Evolutionary conservation across 2,888 invertebrate genomes (phyloP).

Genomic region (Ceramica pisi): DNA sequence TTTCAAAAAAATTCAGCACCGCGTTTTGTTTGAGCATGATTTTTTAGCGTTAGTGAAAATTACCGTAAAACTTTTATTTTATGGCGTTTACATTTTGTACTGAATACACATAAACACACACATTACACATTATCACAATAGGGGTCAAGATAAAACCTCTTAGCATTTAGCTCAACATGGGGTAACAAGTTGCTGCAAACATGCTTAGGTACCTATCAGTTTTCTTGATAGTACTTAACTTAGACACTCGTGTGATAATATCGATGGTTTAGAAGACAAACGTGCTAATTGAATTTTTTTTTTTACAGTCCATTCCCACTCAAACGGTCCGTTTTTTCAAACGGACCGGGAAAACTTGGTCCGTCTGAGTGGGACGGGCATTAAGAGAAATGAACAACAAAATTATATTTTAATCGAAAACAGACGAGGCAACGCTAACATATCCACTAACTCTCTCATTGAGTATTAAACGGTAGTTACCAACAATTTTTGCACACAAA

Average conservation of each 20-base stretch:
- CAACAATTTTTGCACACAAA: conserved; percentile 46
- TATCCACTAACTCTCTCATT: conserved; percentile 44
- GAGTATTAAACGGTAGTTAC: conserved; percentile 42
- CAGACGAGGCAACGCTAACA: conserved; percentile 9
- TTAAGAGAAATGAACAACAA: conserved; percentile 33
- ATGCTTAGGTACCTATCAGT: conserved; percentile 7
- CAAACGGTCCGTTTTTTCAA: too few species aligned
- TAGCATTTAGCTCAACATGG: not conserved
- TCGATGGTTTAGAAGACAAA: too few species aligned
- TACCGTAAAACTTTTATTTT: not conserved
- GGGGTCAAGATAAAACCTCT: too few species aligned
- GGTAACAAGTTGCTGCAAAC: not conserved
- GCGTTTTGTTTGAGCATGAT: not conserved
- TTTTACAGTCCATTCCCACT: too few species aligned
- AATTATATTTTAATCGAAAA: conserved; percentile 28
- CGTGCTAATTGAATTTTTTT: too few species aligned
- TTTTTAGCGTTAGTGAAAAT: not conserved
- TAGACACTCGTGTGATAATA: not conserved
- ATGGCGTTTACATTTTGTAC: not conserved
- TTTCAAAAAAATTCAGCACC: too few species aligned
- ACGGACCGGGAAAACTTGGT: too few species aligned
- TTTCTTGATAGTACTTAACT: not conserved
- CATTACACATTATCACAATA: too few species aligned
- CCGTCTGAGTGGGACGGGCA: too few species aligned
- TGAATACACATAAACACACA: not conserved